Evolutionary conservation across 1,140 invertebrate genomes (phyloP), one percentile per base, ranked within the genome.

Genomic region (Penaeus japonicus): DNA sequence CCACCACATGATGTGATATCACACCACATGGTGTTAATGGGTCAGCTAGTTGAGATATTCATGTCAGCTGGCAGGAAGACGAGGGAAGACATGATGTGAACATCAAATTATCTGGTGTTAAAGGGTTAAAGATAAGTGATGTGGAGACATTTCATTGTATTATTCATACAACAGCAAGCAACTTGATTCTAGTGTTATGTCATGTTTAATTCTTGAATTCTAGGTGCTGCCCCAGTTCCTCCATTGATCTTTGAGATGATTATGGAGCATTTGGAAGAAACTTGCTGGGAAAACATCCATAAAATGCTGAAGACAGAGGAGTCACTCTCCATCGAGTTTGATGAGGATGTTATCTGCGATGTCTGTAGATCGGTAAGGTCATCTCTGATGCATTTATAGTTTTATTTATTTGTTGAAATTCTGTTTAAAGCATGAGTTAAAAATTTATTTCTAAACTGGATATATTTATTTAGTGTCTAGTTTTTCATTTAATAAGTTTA

Each of bases 341-440:
- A 99, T 93, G 98, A 99, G 93, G 98, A 99, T 94, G 97, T 99
- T 84, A 98, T 99, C 89, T 99, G 98, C 93, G 98, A 99, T 93
- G 98, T 99, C 77, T 99, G 98, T 93, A 95, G 97, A 93, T 99
- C 97, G 91, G 96, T 96, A 93, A 95, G 94, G 18, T 59, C 30
- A 87, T 54, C 70, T 87, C 4, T 65, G 24, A 65, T 30, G 54
- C 85, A 85, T 35, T 27, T 75, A 18, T 30, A 35, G 79, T 7
- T 53, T 27, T 77, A 73, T 62, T 62, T 79, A 89, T 39, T n/a
- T n/a, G n/a, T n/a, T n/a, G n/a, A n/a, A n/a, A n/a, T n/a, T n/a
- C n/a, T n/a, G n/a, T n/a, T n/a, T n/a, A n/a, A n/a, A n/a, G n/a
- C n/a, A n/a, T n/a, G n/a, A n/a, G n/a, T n/a, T n/a, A n/a, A n/a